Base-by-base conservation (phyloP, 2,797 vertebrate species). In the Coregonus sp. region DNA sequence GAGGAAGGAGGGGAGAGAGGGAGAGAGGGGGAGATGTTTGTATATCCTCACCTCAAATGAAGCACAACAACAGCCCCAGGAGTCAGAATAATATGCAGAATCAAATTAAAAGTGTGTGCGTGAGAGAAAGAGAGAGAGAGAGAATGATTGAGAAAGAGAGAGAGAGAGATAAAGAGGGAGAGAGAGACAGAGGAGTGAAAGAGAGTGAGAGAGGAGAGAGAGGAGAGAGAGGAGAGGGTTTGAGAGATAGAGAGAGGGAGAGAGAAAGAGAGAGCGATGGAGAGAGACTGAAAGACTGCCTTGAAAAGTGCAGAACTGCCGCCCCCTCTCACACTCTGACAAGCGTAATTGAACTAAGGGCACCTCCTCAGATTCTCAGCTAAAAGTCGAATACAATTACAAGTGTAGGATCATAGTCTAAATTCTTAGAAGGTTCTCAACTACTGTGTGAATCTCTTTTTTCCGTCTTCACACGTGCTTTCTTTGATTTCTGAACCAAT, bases 311-410 rank as follows among this genome's bases (percentile, higher is more conserved):
- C 18, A 51, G 14, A 59, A 5, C 18, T 6, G 51, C 18, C 6
- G 11, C 61, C 51, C 20, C 12, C 51, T 70, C 80, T 85, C 78
- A 84, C 84, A 84, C 71, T 78, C 74, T 82, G 71, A 89, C 89
- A 90, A 87, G 81, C 70, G 82, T 81, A 78, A 87, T 51, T 85
- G 79, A 85, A 84, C 75, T 75, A 88, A 86, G 69, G 75, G 77
- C 4, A 72, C 76, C 76, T 86, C 33, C 63, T 79, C 37, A 66
- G 71, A 80, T 59, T 59, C 56, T 5, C 16, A 59, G 56, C 56
- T 59, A 59, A 59, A 18, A 59, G 56, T 59, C 56, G 12, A 59
- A 59, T 7, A 59, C 56, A 59, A n/a, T 59, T 18, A 59, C n/a
- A 18, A 47, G 56, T 59, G 56, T 59, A 59, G 15, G 18, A 59